phyloP scores from a whole-genome alignment of 2,113 vertebrate genomes.

The Orcinus orca region DNA sequence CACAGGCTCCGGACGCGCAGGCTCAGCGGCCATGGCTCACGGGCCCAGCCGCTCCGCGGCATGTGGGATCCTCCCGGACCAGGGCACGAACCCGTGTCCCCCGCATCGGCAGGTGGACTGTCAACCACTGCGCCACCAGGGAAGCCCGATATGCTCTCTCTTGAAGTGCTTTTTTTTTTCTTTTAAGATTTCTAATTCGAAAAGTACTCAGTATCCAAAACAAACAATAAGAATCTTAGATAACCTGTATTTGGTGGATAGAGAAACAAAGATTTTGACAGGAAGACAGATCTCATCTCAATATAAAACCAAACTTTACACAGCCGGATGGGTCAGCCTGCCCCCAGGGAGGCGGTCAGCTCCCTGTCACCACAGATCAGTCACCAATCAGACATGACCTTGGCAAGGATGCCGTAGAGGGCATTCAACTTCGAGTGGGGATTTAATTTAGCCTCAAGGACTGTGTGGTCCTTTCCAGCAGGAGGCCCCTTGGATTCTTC shows the following conservation, averaged over 20 bases:
- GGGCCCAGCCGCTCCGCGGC: too few relatives aligned
- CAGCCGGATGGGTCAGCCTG: neutral
- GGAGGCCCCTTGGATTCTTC: neutral
- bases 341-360: neutral
- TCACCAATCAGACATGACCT: neutral
- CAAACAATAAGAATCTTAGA: constrained; percentile 27
- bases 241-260: neutral
- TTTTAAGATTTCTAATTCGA: neutral
- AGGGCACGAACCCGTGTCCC: too few relatives aligned
- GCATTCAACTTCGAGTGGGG: fast-evolving
- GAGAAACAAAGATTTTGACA: constrained; percentile 15
- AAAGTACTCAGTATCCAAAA: constrained; percentile 44
- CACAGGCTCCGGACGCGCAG: too few relatives aligned
- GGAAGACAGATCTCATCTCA: neutral
- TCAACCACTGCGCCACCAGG: too few relatives aligned
- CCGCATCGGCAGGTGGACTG: too few relatives aligned
- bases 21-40: too few relatives aligned
- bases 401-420: neutral
- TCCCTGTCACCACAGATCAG: neutral
- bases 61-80: too few relatives aligned
- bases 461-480: neutral
- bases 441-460: neutral
- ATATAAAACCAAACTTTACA: neutral
- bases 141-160: neutral
- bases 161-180: neutral